Evolutionary conservation across 2,888 invertebrate species (phyloP).

Genomic region (Pinctada fucata): DNA sequence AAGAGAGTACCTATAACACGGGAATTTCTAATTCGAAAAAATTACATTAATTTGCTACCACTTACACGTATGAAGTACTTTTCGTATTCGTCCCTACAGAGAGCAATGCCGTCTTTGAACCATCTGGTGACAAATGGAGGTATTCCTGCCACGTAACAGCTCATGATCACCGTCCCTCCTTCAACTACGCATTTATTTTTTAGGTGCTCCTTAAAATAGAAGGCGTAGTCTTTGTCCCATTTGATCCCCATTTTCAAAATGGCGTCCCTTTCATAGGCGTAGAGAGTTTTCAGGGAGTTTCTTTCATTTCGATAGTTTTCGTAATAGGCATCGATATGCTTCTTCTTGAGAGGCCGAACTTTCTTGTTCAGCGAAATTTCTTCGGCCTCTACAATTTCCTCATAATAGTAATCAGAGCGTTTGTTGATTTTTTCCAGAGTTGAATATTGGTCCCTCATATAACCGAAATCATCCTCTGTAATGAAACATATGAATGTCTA

Average conservation of each 20-base stretch:
- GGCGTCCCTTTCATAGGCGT: conserved; percentile 25
- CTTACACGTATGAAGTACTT: conserved; percentile 37
- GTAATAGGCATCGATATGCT: background rate
- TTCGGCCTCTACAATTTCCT: background rate
- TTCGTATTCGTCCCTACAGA: conserved; percentile 30
- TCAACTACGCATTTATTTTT: conserved; percentile 56
- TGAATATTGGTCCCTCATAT: background rate
- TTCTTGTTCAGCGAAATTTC: background rate
- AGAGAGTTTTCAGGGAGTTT: conserved; percentile 20
- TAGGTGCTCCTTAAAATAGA: conserved; percentile 51
- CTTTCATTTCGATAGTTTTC: background rate
- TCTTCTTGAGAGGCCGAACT: background rate
- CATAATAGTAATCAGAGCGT: background rate
- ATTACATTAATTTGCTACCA: background rate
- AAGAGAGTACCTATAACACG: too few species aligned
- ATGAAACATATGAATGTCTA: background rate
- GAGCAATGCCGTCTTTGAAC: conserved; percentile 48
- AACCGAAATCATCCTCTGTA: background rate
- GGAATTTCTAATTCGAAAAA: background rate
- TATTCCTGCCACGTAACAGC: conserved; percentile 49
- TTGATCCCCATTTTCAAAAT: conserved; percentile 30
- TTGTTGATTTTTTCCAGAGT: background rate
- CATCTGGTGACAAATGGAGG: conserved; percentile 46
- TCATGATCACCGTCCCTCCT: conserved; percentile 43
- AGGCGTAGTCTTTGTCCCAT: conserved; percentile 43